Evolutionary conservation across 1,140 invertebrate species (phyloP).

Genomic region (Drosophila equinoxialis): DNA sequence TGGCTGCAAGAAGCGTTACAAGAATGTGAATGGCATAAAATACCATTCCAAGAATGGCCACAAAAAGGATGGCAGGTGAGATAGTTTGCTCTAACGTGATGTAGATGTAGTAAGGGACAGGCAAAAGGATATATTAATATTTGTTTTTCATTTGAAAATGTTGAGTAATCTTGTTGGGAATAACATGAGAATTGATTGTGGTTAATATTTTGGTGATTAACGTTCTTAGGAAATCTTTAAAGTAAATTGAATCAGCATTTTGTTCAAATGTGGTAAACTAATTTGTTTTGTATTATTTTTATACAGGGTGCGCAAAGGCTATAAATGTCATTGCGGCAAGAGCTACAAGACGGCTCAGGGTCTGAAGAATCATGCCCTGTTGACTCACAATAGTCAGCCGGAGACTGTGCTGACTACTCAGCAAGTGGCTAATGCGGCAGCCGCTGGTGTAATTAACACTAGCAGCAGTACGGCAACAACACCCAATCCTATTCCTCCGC

Average conservation of each 20-base stretch:
- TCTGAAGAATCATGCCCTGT: constrained; percentile 88
- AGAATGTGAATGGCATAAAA: constrained; percentile 94
- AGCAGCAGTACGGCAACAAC: constrained; percentile 22
- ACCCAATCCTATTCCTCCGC: constrained; percentile 36
- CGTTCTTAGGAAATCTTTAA: too few species aligned
- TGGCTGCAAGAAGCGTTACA: constrained; percentile 93
- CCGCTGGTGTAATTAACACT: constrained; percentile 24
- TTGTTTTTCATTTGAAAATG: too few species aligned
- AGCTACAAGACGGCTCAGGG: constrained; percentile 91
- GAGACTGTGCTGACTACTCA: constrained; percentile 73
- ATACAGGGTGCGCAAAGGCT: constrained; percentile 89
- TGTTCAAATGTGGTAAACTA: too few species aligned
- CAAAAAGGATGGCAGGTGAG: constrained; percentile 91
- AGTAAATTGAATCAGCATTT: too few species aligned
- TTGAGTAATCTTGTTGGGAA: too few species aligned
- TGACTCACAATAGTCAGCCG: constrained; percentile 84
- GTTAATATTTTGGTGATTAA: too few species aligned
- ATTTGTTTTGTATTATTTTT: background rate
- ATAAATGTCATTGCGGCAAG: constrained; percentile 92
- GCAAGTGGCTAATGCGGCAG: constrained; percentile 54
- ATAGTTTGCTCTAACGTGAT: background rate
- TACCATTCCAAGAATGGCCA: constrained; percentile 94
- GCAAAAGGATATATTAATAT: too few species aligned
- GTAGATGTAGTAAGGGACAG: background rate
- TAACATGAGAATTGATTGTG: too few species aligned